Base-by-base conservation (phyloP, 2,888 invertebrate genomes). In the Drosophila kuntzei region DNA sequence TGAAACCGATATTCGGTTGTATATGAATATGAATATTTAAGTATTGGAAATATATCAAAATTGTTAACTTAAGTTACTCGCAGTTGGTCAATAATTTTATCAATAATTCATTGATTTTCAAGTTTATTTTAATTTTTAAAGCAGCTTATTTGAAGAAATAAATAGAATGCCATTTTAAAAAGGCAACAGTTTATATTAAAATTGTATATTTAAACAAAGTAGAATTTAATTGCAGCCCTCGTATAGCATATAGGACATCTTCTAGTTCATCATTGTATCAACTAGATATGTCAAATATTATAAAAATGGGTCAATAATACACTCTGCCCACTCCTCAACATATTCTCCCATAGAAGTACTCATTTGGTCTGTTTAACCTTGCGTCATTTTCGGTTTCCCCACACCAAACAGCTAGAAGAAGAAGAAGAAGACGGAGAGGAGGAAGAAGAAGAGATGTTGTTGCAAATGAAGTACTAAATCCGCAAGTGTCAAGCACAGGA, bases 391-490 rank as follows among this genome's bases (percentile, higher is more conserved):
- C 39, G 9, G 12, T 8, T 39, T 4, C n/a, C 39, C 12, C 11
- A 14, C 25, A 14, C 22, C 34, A 22, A 22, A 9, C 41, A n/a
- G 29, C 36, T 20, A 34, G 27, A 29, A 14, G 6, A 46, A 43
- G n/a, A 12, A 47, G 9, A 25, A 9, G 4, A 44, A 14, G 12
- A 16, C 27, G 9, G 11, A 16, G 4, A 16, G 8, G 32, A n/a
- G 16, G n/a, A 49, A 9, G 20, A 16, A 9, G 34, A 29, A 18
- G 46, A 71, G 51, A 63, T 55, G 58, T 39, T 47, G 70, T 64
- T 63, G 81, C 82, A 80, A 80, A 81, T 79, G 79, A 76, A 79
- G 79, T 70, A 65, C 79, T 81, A 79, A 80, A 81, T 81, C 81
- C 74, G 79, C 69, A 78, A 80, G 80, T 83, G 80, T 76, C 83